Percentiles rank a stretch among this genome's conserved stretches.
phyloP scores from a whole-genome alignment of 53 echinoderm and acorn worm species.

The Echinarachnius parma region DNA sequence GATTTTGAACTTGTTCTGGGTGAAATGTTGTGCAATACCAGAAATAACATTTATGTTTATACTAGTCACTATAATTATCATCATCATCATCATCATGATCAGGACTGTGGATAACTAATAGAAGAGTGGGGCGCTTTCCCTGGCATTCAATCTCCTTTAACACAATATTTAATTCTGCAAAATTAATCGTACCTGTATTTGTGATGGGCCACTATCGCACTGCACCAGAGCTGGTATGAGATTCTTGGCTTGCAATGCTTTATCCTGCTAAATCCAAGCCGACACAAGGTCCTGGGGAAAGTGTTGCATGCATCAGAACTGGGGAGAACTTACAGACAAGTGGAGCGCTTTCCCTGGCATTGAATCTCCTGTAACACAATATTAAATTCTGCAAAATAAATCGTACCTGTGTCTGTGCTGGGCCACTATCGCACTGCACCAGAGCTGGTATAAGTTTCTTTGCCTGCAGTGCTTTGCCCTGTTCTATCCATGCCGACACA shows the following conservation, averaged over 20 bases:
- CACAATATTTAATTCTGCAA: no score
- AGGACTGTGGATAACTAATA: no score
- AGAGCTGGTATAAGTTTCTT: constrained; percentile 90
- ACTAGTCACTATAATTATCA: no score
- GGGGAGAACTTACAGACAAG: constrained; percentile 97
- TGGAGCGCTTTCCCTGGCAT: constrained; percentile 48
- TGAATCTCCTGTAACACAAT: no score
- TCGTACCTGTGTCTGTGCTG: constrained; percentile 69
- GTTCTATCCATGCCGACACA: constrained; percentile 82
- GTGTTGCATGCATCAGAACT: constrained; percentile 94
- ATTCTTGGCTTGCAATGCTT: constrained; percentile 70
- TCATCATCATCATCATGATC: no score
- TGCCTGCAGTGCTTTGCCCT: constrained; percentile 67
- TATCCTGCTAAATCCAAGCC: constrained; percentile 83
- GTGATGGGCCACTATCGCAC: constrained; percentile 67
- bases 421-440: constrained; percentile 81
- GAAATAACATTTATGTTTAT: no score
- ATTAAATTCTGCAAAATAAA: no score
- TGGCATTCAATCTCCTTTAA: no score
- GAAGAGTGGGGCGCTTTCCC: no score
- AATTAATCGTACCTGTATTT: constrained; percentile 80
- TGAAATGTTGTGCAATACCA: no score
- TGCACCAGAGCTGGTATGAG: constrained; percentile 93
- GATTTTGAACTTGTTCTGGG: no score
- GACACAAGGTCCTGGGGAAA: constrained; percentile 85